phyloP scores from a whole-genome alignment of 2,797 vertebrate genomes.

The Myotis myotis region DNA sequence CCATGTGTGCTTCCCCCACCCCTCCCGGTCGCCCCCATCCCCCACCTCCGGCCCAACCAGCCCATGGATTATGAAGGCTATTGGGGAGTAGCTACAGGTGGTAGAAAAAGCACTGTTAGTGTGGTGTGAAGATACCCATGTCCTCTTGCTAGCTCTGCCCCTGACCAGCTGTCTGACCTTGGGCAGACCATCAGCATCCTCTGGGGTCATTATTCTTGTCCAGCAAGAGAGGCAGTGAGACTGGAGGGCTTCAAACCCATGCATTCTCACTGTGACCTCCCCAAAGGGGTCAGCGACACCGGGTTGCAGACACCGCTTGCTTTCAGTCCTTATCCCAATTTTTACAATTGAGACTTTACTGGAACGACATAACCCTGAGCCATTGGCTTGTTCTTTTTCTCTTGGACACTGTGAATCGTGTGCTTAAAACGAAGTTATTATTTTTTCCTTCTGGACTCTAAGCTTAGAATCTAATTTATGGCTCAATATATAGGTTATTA shows the following conservation, averaged over 20 bases:
- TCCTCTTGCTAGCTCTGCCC: not conserved
- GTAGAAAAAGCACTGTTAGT: not conserved
- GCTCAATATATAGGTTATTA: not conserved
- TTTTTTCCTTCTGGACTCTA: not conserved
- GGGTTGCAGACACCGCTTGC: not conserved
- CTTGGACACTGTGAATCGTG: not conserved
- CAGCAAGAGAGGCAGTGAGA: not conserved
- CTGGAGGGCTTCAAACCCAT: not conserved
- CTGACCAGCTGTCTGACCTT: slow-evolving; percentile 51
- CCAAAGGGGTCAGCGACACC: not conserved
- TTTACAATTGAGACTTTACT: not conserved
- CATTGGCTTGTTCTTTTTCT: not conserved
- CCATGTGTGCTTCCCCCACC: fast-evolving
- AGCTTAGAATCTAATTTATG: not conserved
- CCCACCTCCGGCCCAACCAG: no score
- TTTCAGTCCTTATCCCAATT: not conserved
- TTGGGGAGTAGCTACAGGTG: not conserved
- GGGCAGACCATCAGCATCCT: slow-evolving; percentile 22
- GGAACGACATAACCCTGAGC: not conserved
- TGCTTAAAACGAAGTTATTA: not conserved
- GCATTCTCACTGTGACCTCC: not conserved
- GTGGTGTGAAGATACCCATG: not conserved
- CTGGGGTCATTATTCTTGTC: slow-evolving; percentile 47
- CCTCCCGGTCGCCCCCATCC: fast-evolving
- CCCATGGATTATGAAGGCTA: not conserved